A percentile compares a stretch with the other conserved stretches of the same genome.
Evolutionary conservation across 2,113 vertebrate genomes (phyloP).

Genomic region (Gallinago paraguaiae): DNA sequence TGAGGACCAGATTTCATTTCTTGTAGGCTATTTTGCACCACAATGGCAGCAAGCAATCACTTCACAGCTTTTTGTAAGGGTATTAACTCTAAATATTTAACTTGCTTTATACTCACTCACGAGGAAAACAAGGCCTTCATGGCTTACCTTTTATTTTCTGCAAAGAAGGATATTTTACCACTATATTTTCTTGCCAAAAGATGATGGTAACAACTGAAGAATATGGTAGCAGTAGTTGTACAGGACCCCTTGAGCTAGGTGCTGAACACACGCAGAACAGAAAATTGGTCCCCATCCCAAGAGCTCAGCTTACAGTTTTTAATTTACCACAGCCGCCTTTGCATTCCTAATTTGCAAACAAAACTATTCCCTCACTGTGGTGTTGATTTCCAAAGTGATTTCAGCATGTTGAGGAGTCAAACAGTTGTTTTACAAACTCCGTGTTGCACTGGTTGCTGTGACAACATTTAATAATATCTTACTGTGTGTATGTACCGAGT

Average conservation of each 20-base stretch:
- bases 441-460: slow-evolving; percentile 69
- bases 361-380: slow-evolving; percentile 31
- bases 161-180: background rate
- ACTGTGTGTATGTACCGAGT: slow-evolving; percentile 13
- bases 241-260: background rate
- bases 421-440: slow-evolving; percentile 48
- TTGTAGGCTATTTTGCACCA: background rate
- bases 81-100: background rate
- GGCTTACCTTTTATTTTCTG: background rate
- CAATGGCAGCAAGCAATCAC: background rate
- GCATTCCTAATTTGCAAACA: slow-evolving; percentile 69
- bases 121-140: background rate
- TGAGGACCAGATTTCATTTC: background rate
- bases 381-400: slow-evolving; percentile 58
- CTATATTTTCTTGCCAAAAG: background rate
- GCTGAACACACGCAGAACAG: background rate
- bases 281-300: slow-evolving; percentile 30
- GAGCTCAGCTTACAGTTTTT: slow-evolving; percentile 63
- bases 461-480: slow-evolving; percentile 68
- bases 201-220: background rate
- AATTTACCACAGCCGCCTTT: slow-evolving; percentile 66
- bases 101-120: background rate
- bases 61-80: background rate
- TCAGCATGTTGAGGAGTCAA: slow-evolving; percentile 55
- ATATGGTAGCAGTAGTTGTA: background rate